phyloP scores from a whole-genome alignment of 2,797 vertebrate species.

The Typhlichthys subterraneus region DNA sequence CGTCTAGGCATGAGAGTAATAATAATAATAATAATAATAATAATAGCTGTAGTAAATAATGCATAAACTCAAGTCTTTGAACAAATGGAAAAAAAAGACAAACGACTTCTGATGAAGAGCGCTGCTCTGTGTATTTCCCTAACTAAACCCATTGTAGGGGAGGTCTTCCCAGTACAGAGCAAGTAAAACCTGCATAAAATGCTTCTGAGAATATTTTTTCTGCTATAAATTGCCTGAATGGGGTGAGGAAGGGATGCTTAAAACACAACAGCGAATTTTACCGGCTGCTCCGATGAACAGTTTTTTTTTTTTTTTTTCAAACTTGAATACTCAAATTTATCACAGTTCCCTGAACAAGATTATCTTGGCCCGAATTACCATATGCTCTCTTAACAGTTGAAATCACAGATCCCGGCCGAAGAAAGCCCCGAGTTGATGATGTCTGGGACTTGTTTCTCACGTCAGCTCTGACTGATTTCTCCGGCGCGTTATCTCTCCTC shows the following conservation, averaged over 20 bases:
- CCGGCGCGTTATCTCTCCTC: conserved; percentile 39
- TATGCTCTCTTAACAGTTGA: conserved; percentile 34
- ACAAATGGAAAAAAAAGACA: conserved; percentile 3
- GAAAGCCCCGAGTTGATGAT: conserved; percentile 45
- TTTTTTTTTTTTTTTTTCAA: conserved; percentile 22
- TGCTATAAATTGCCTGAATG: conserved; percentile 42
- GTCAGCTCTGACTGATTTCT: conserved; percentile 52
- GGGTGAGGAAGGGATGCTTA: conserved; percentile 13
- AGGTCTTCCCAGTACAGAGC: conserved; percentile 17
- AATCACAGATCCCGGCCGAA: conserved; percentile 33
- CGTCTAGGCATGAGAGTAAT: conserved; percentile 27
- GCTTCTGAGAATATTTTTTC: conserved; percentile 48
- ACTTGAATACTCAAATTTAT: conserved; percentile 23
- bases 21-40: conserved; percentile 15
- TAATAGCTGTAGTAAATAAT: too few species aligned
- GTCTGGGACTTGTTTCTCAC: conserved; percentile 48
- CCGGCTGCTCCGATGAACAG: conserved; percentile 22
- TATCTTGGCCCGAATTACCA: conserved; percentile 33
- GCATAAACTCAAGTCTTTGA: too few species aligned
- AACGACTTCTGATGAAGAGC: background rate
- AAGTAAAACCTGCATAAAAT: conserved; percentile 40
- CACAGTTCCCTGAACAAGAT: conserved; percentile 25
- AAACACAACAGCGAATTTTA: conserved; percentile 2
- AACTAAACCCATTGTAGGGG: conserved; percentile 45
- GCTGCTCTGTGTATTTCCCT: conserved; percentile 12